Evolutionary conservation across 2,797 vertebrate genomes (phyloP).

Genomic region (Fratercula arctica): DNA sequence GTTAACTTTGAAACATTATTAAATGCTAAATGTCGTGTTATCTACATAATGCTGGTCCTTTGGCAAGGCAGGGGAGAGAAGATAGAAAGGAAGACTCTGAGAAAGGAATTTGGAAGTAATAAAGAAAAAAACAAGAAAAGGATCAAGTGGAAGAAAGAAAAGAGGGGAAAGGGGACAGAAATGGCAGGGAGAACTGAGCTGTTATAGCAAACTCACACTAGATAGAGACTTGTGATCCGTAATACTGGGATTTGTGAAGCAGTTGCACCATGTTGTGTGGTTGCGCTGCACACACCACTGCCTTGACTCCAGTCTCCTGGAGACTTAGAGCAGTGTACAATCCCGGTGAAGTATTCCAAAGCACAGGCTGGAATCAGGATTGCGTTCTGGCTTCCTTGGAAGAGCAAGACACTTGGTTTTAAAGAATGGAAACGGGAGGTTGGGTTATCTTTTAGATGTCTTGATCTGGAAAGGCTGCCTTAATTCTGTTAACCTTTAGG

Average conservation of each 20-base stretch:
- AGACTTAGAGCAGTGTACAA: not conserved
- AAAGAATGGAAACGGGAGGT: not conserved
- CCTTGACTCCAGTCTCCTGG: not conserved
- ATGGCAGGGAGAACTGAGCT: not conserved
- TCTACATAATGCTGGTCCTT: not conserved
- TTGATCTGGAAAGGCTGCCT: not conserved
- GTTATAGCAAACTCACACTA: not conserved
- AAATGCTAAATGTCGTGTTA: too few species aligned
- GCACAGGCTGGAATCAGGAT: not conserved
- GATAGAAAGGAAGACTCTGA: not conserved
- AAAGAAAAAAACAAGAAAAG: not conserved
- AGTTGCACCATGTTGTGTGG: not conserved
- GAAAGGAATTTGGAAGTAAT: not conserved
- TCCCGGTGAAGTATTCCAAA: not conserved
- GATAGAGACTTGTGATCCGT: not conserved
- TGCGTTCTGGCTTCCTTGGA: not conserved
- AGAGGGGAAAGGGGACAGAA: not conserved
- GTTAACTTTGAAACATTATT: too few species aligned
- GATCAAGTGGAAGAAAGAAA: not conserved
- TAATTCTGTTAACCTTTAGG: not conserved
- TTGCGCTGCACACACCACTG: not conserved
- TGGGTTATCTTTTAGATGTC: not conserved
- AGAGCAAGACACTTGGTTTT: not conserved
- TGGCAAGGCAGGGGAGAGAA: not conserved
- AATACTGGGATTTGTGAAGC: not conserved